phyloP scores from a whole-genome alignment of 2,797 vertebrate genomes.

The Taenioides sp. region DNA sequence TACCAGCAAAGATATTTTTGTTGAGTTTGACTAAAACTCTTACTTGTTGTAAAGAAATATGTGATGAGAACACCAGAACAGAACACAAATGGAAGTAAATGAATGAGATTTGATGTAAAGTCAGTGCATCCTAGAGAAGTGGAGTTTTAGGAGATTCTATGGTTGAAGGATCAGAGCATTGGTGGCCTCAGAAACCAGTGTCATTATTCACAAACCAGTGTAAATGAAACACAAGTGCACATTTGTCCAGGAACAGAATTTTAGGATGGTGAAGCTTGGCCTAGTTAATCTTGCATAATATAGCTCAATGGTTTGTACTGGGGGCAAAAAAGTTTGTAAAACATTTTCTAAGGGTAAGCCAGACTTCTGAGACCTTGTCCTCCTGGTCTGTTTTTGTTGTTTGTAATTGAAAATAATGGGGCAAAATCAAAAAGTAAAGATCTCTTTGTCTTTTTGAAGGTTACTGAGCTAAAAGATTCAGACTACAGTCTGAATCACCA shows the following conservation, averaged over 20 bases:
- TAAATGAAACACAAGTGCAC: neutral
- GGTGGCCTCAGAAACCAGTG: neutral
- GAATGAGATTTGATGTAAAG: no score
- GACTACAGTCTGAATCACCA: neutral
- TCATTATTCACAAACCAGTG: neutral
- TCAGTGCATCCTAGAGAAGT: no score
- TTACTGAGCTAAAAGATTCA: neutral
- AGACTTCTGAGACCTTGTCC: neutral
- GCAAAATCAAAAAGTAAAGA: neutral
- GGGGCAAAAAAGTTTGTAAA: neutral
- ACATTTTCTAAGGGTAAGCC: neutral
- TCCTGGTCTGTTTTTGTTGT: neutral
- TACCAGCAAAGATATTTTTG: no score
- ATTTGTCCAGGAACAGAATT: no score
- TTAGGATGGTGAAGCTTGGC: neutral
- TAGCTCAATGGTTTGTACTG: neutral
- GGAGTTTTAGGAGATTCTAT: neutral
- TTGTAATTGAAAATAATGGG: neutral
- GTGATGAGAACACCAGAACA: no score
- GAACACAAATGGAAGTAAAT: no score
- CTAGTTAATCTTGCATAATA: neutral
- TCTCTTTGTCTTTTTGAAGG: neutral
- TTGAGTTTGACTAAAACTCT: no score
- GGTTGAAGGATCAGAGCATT: neutral
- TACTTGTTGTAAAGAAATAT: no score